Evolutionary conservation across 2,888 invertebrate genomes (phyloP), one percentile per base, ranked within the genome.

Genomic region (Malthinus seriepunctatus): DNA sequence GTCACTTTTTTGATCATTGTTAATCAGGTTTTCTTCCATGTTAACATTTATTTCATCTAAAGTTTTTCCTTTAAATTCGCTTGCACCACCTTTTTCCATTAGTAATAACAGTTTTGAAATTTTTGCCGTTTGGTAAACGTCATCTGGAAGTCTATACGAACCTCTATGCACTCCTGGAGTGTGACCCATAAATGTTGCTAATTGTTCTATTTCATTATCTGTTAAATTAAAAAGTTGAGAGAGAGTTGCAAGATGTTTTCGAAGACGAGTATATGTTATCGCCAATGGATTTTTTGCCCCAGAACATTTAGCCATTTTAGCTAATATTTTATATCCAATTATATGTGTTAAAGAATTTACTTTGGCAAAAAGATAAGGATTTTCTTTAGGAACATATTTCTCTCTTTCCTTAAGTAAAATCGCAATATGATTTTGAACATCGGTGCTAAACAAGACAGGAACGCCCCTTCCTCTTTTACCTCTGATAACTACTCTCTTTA

Each of bases 181-280:
- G 48, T 70, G 68, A 0, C 70, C 69, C 68, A 70, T 70, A 63
- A 69, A 70, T 2, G 53, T 57, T 8, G 70, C 62, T 10, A 69
- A 35, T 53, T 70, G 68, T 49, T 69, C 71, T 1, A 71, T 51
- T 46, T 69, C 70, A 44, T 48, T 67, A 2, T 66, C 64, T 7
- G 60, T 38, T 62, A 69, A 62, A 38, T 65, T 63, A 53, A 71
- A 67, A 11, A 69, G 7, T 61, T 71, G 69, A 5, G 69, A 63
- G 46, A 71, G 48, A 1, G 70, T 71, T 7, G 69, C 69, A 15
- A 72, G 56, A 47, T 69, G 70, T 51, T 72, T 72, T 14, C 69
- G 49, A 14, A 71, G 48, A 45, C 51, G 62, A n/a, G 68, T 71
- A 3, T 58, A 59, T 7, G 68, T 71, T 32, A 69, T 44, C 3